Evolutionary conservation across 2,797 vertebrate genomes (phyloP), one percentile per base, ranked within the genome.

Genomic region (Adelosebastes latens): DNA sequence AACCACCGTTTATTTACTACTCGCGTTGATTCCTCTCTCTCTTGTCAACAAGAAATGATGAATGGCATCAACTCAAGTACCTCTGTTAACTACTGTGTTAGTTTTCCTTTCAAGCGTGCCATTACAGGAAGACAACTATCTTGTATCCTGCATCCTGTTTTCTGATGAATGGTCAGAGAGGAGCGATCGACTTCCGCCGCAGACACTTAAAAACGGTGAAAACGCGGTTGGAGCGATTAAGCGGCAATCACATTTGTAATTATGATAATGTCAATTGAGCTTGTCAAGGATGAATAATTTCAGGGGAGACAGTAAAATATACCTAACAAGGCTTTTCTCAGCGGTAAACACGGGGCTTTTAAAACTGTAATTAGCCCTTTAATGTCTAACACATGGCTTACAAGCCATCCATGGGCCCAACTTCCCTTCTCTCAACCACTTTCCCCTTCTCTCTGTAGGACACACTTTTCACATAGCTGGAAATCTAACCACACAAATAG

Each of bases 211-310:
- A 86, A 91, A 89, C 13, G 52, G 86, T 22, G 22, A 89, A 92
- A 88, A 79, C 73, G 89, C 60, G 16, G 82, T 70, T 66, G 77
- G 63, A 88, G 80, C 63, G 70, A 93, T 95, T 92, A 92, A 89
- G 89, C 83, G 29, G 90, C 88, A 94, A 92, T 93, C 94, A 92
- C 92, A 89, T 93, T 94, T 82, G 88, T 89, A 93, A 94, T 94
- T 93, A 95, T 92, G 91, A 95, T 95, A 89, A 95, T 95, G 94
- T 93, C 94, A 92, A 94, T 95, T 96, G 92, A 91, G 92, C 92
- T 89, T 95, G 96, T 96, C 95, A 95, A 90, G 92, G 91, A 94
- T 96, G 94, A 96, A 95, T 92, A 93, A 96, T 96, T 94, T 96
- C 93, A 91, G 84, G 85, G 89, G 90, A 94, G 94, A 96, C 94